Conservation (phyloP, 2,888 invertebrate genomes). For the Cryptophagus acutangulus region DNA sequence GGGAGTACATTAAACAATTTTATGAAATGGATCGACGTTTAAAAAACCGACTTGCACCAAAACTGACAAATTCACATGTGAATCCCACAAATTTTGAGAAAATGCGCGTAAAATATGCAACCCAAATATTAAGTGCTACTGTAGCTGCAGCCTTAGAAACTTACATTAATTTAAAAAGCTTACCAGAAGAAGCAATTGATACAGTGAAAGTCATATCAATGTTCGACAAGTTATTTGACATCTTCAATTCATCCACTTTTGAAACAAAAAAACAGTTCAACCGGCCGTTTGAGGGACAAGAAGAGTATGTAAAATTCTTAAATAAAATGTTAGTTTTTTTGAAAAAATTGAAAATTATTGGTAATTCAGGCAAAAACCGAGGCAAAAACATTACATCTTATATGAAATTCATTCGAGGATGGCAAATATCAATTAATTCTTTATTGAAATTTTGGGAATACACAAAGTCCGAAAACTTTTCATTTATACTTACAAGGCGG, state of each 20-base stretch:
- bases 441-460: conserved; percentile 10
- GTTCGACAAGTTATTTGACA: conserved; percentile 19
- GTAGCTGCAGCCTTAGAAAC: conserved; percentile 19
- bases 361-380: not conserved
- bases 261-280: conserved; percentile 9
- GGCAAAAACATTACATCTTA: conserved; percentile 6
- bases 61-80: conserved; percentile 23
- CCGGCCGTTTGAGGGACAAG: conserved; percentile 14
- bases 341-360: conserved; percentile 6
- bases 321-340: conserved; percentile 7
- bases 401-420: conserved; percentile 10
- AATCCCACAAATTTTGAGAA: conserved; percentile 21
- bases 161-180: conserved; percentile 13
- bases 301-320: conserved; percentile 13
- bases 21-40: conserved; percentile 20
- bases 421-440: conserved; percentile 3
- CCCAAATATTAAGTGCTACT: conserved; percentile 23
- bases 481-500: conserved; percentile 14
- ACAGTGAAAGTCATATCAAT: conserved; percentile 16
- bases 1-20: conserved; percentile 17
- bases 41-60: conserved; percentile 15
- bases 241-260: conserved; percentile 13
- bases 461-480: conserved; percentile 2
- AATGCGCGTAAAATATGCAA: conserved; percentile 22
- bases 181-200: conserved; percentile 14